A percentile compares a stretch with the other conserved stretches of the same genome.
phyloP scores from a whole-genome alignment of 92 coral and sea anemone genomes.

The Epizoanthus stellaris region DNA sequence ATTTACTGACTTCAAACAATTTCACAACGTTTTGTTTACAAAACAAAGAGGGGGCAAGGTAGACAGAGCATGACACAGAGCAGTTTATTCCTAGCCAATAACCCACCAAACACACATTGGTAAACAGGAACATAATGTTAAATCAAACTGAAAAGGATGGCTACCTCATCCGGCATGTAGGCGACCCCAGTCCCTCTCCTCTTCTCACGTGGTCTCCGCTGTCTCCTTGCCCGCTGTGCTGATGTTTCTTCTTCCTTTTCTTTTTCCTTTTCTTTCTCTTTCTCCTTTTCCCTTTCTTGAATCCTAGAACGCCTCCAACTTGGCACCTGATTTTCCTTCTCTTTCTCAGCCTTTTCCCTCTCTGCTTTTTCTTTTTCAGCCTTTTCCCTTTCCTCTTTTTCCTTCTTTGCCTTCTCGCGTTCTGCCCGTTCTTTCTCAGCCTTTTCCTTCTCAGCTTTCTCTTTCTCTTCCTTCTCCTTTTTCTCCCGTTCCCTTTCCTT shows the following conservation, averaged over 20 bases:
- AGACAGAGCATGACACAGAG: too few relatives aligned
- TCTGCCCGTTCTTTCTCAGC: slow-evolving; percentile 41
- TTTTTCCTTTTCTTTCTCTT: slow-evolving; percentile 67
- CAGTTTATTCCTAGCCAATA: too few relatives aligned
- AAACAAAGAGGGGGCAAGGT: too few relatives aligned
- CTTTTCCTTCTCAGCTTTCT: slow-evolving; percentile 52
- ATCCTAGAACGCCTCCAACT: slow-evolving; percentile 39
- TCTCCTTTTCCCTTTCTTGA: slow-evolving; percentile 65
- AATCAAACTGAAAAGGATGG: not conserved
- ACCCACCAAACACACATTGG: not conserved
- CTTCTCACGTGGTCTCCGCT: slow-evolving; percentile 72
- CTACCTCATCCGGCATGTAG: slow-evolving; percentile 87
- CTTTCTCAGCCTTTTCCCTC: slow-evolving; percentile 29
- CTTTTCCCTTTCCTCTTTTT: slow-evolving; percentile 18
- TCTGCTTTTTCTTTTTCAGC: slow-evolving; percentile 17
- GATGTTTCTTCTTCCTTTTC: slow-evolving; percentile 75
- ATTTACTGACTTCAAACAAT: too few relatives aligned
- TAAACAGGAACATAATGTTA: not conserved
- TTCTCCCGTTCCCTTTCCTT: slow-evolving; percentile 68
- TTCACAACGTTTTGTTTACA: too few relatives aligned
- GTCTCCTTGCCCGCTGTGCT: slow-evolving; percentile 62
- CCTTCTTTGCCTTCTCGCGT: slow-evolving; percentile 54
- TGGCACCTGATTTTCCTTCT: slow-evolving; percentile 31
- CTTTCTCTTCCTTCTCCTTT: slow-evolving; percentile 53
- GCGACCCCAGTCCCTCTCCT: slow-evolving; percentile 87